Evolutionary conservation across 2,888 invertebrate species (phyloP).

Genomic region (Harpagoxenus sublaevis): DNA sequence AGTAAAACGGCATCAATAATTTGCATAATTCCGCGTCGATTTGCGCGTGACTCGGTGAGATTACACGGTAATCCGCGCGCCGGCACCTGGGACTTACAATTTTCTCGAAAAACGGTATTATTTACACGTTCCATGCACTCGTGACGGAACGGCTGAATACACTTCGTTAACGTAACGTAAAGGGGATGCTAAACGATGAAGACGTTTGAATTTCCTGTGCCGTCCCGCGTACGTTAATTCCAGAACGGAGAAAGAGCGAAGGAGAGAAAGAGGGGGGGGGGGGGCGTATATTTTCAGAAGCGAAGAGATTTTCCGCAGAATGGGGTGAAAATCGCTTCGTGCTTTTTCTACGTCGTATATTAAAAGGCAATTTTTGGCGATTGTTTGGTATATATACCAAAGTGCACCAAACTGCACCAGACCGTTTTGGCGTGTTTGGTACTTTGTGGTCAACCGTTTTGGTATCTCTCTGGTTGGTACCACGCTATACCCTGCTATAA

Average conservation of each 20-base stretch:
- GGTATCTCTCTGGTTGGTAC: too few relatives aligned
- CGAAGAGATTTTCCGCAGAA: not conserved
- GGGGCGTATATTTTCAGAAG: not conserved
- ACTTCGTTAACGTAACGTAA: not conserved
- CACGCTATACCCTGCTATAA: too few relatives aligned
- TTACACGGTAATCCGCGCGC: conserved; percentile 39
- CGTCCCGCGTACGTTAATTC: not conserved
- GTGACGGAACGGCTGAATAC: not conserved
- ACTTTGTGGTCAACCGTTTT: too few relatives aligned
- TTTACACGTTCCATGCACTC: conserved; percentile 12
- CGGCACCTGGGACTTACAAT: conserved; percentile 30
- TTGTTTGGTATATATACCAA: too few relatives aligned
- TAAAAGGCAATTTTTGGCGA: too few relatives aligned
- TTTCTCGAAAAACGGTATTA: conserved; percentile 43
- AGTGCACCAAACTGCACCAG: too few relatives aligned
- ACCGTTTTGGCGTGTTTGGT: too few relatives aligned
- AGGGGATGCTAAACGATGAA: not conserved
- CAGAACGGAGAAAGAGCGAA: not conserved
- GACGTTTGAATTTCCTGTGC: not conserved
- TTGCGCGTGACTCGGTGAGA: conserved; percentile 45
- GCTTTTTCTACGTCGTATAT: not conserved
- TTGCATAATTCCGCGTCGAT: conserved; percentile 56
- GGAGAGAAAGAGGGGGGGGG: not conserved
- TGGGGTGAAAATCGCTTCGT: not conserved
- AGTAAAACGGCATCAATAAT: conserved; percentile 51